A percentile compares a stretch with the other conserved stretches of the same genome.
These are phyloP conservation scores for Chloroceryle inda DNA, from an alignment of 2,797 vertebrate genomes.

Conservation along the genomic window DNA sequence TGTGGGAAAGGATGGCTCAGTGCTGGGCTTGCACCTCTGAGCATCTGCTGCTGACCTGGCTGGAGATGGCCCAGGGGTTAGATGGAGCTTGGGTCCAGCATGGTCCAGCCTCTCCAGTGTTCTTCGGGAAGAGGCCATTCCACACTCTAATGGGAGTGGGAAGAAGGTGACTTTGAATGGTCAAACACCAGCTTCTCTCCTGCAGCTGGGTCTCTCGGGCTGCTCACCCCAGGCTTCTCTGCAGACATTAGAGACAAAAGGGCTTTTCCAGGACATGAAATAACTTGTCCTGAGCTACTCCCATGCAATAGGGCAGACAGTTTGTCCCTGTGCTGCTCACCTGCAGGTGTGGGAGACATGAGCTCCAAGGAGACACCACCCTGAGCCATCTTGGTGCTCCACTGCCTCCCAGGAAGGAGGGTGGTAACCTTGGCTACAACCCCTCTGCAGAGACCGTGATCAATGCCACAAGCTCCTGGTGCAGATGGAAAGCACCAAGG, in stretches of 20 bases:
- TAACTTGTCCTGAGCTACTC: not conserved
- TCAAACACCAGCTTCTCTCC: not conserved
- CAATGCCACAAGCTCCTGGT: not conserved
- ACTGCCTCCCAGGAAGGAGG: not conserved
- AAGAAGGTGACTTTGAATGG: not conserved
- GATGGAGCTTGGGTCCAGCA: not conserved
- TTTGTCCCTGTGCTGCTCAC: not conserved
- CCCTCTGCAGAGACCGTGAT: not conserved
- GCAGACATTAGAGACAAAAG: not conserved
- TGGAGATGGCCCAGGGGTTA: not conserved
- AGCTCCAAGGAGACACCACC: not conserved
- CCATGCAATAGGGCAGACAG: fast-evolving
- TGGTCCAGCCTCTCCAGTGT: not conserved
- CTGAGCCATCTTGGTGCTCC: not conserved
- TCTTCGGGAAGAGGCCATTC: not conserved
- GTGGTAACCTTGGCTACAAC: too few relatives aligned
- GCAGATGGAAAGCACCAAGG: not conserved
- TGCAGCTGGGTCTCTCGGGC: not conserved
- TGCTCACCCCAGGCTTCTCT: not conserved
- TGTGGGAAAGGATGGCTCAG: not conserved
- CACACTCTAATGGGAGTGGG: too few relatives aligned
- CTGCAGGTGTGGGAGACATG: not conserved
- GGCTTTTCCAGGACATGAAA: not conserved
- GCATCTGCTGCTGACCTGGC: not conserved
- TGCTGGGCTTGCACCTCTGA: not conserved